Evolutionary conservation across 2,797 vertebrate species (phyloP), one percentile per base, ranked within the genome.

Genomic region (Sebastes cheni): DNA sequence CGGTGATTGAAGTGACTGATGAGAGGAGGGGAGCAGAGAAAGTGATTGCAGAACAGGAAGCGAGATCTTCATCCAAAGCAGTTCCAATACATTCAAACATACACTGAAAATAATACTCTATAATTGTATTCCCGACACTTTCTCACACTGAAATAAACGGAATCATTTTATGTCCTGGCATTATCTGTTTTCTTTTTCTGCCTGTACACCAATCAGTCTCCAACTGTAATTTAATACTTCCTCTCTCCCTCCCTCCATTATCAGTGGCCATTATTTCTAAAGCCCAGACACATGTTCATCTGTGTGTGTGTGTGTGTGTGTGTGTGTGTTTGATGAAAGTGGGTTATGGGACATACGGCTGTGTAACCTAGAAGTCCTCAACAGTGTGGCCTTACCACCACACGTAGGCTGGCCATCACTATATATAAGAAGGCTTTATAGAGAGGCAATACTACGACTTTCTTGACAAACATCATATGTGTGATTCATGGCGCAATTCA

Each of bases 321-420:
- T 61, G 67, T 39, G 62, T 25, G 74, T 56, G 73, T 56, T 30
- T 66, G 34, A 56, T 54, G 50, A 65, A 80, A 77, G 77, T 83
- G 70, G 75, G 81, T 85, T 77, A 83, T 18, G 56, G 66, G 67
- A 60, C 77, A 80, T 70, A 77, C 29, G 77, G 77, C 39, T 36
- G 61, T 54, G 61, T 72, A 50, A 77, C 54, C 72, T 77, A 1
- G 73, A 72, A 86, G 61, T 56, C 77, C 39, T 81, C 73, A 66
- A 13, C 74, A 55, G 46, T 20, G 46, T 20, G 18, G 46, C 18
- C 46, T 50, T 0, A 42, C 39, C 39, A 42, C 39, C 39, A 42
- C 46, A 20, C 7, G 46, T 50, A 2, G 46, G 18, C 16, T 52
- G 46, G 46, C 18, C 46, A 20, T 52, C 18, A 52, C 18, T 52